These are phyloP conservation scores for Neodontobutis hainanensis DNA, from an alignment of 2,113 vertebrate genomes.

Conservation along the genomic window DNA sequence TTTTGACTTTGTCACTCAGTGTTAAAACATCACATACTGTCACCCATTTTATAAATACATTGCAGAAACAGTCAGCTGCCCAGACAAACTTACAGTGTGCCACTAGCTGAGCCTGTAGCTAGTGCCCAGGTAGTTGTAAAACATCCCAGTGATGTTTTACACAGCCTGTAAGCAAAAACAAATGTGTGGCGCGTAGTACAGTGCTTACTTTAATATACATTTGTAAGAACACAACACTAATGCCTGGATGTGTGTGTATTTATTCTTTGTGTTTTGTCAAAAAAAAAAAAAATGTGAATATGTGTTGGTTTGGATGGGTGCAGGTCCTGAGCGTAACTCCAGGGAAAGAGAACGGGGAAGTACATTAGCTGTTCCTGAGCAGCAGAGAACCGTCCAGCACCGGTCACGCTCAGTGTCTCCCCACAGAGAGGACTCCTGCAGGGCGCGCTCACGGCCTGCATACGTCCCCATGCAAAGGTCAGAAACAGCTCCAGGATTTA, in stretches of 20 bases:
- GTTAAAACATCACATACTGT: not conserved
- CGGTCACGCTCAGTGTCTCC: constrained; percentile 97
- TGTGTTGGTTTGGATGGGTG: constrained; percentile 61
- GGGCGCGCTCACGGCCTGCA: constrained; percentile 91
- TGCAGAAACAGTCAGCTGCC: constrained; percentile 51
- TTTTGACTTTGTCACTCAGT: not conserved
- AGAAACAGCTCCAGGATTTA: constrained; percentile 14
- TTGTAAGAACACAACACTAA: constrained; percentile 18
- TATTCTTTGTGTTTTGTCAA: constrained; percentile 22
- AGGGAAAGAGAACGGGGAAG: constrained; percentile 88
- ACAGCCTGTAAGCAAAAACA: constrained; percentile 7
- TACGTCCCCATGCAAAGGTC: constrained; percentile 98
- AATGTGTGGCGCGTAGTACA: constrained; percentile 16
- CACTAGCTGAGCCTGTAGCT: constrained; percentile 24
- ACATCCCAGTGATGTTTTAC: constrained; percentile 61
- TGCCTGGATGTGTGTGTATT: constrained; percentile 19
- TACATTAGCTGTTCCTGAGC: constrained; percentile 92
- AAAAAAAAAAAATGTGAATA: too few species aligned
- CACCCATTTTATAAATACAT: constrained; percentile 36
- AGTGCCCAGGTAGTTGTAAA: constrained; percentile 42
- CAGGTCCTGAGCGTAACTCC: constrained; percentile 90
- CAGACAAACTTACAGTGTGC: constrained; percentile 19
- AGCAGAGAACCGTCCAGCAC: constrained; percentile 89
- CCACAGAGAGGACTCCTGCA: constrained; percentile 92
- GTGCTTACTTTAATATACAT: constrained; percentile 16